A percentile compares a stretch with the other conserved stretches of the same genome.
phyloP scores from a whole-genome alignment of 2,113 vertebrate species.

The Pontoporia blainvillei region DNA sequence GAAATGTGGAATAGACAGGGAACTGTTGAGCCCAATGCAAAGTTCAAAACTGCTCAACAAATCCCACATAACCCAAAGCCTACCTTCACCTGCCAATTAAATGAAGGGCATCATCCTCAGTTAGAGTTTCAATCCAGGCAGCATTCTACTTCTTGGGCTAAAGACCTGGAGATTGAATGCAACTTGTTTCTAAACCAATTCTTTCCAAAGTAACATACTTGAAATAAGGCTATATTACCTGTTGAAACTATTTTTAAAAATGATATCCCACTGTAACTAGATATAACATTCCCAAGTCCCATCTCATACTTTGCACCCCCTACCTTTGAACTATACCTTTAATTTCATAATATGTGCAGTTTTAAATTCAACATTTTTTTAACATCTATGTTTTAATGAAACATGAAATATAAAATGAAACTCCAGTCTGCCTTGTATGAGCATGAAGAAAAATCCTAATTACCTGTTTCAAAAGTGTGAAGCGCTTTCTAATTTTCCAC shows the following conservation, averaged over 20 bases:
- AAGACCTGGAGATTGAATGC: constrained; percentile 28
- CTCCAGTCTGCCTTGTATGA: constrained; percentile 80
- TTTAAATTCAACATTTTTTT: constrained; percentile 83
- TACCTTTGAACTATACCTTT: constrained; percentile 68
- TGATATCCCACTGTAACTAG: constrained; percentile 34
- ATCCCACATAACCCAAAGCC: constrained; percentile 12
- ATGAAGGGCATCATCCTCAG: neutral
- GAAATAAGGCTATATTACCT: constrained; percentile 63
- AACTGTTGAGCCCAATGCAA: constrained; percentile 30
- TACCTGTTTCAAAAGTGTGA: constrained; percentile 87
- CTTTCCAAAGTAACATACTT: constrained; percentile 48
- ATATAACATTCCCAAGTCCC: constrained; percentile 61
- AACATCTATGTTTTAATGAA: constrained; percentile 85
- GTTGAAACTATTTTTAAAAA: constrained; percentile 42
- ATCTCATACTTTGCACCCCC: constrained; percentile 15
- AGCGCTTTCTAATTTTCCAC: constrained; percentile 86
- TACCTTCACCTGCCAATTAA: constrained; percentile 60
- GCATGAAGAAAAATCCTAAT: constrained; percentile 86
- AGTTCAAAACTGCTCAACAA: constrained; percentile 53
- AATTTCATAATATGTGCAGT: constrained; percentile 78
- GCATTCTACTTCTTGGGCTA: neutral
- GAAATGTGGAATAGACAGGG: constrained; percentile 39
- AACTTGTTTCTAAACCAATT: constrained; percentile 64
- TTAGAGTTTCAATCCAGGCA: constrained; percentile 38
- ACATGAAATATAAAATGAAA: constrained; percentile 84